phyloP scores from a whole-genome alignment of 1,140 invertebrate species.

The Brachionus sp. region DNA sequence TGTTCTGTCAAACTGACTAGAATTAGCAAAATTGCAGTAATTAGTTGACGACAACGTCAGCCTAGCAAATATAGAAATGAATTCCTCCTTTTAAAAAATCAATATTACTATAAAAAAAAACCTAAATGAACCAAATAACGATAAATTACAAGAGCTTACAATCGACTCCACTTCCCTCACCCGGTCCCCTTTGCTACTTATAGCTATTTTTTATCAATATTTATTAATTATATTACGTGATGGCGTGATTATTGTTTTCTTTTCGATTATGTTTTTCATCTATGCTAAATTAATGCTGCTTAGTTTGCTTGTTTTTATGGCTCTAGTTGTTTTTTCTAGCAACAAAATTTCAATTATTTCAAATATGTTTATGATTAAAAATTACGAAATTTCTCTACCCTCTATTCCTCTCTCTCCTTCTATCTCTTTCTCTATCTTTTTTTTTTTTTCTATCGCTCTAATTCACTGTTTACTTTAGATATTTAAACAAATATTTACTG shows the following conservation, averaged over 20 bases:
- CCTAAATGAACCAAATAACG: neutral
- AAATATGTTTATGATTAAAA: conserved; percentile 43
- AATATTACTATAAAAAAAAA: neutral
- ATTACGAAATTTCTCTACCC: conserved; percentile 1
- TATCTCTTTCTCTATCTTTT: neutral
- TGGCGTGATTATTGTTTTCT: conserved; percentile 40
- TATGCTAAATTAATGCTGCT: conserved; percentile 1
- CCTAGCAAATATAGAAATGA: neutral
- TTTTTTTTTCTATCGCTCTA: neutral
- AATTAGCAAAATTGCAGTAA: conserved; percentile 30
- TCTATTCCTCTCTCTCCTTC: neutral
- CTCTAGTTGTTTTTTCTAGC: neutral
- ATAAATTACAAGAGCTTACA: conserved; percentile 3
- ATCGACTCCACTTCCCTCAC: neutral
- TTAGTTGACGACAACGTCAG: conserved; percentile 5
- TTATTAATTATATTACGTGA: conserved; percentile 44
- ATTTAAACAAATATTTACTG: neutral
- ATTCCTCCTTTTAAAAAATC: conserved; percentile 7
- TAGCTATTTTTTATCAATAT: conserved; percentile 31
- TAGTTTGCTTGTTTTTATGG: conserved; percentile 2
- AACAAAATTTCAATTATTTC: conserved; percentile 34
- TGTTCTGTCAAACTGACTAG: conserved; percentile 8
- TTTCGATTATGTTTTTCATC: conserved; percentile 35
- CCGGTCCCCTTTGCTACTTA: neutral
- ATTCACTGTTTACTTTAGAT: neutral